These are phyloP conservation scores for Misgurnus anguillicaudatus DNA, from an alignment of 2,113 vertebrate genomes.

Conservation along the genomic window DNA sequence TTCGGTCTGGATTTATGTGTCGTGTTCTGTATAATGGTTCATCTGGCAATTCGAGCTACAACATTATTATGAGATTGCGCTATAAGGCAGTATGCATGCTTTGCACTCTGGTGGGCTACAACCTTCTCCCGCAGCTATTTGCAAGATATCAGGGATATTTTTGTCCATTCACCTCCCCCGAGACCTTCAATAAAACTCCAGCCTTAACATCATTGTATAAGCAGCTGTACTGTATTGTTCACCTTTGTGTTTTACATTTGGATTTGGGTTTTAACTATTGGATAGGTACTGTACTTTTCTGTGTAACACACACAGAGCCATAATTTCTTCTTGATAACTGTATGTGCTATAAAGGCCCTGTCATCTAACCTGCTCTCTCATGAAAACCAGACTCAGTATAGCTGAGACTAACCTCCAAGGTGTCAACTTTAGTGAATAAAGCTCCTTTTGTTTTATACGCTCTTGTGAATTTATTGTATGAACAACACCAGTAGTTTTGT, in stretches of 20 bases:
- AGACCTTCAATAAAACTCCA: constrained; percentile 73
- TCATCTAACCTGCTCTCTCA: constrained; percentile 61
- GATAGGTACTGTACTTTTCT: constrained; percentile 11
- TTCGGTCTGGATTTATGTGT: constrained; percentile 53
- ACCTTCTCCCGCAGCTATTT: constrained; percentile 70
- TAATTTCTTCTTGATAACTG: constrained; percentile 60
- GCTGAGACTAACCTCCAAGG: constrained; percentile 63
- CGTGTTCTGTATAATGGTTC: neutral
- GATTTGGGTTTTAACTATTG: constrained; percentile 51
- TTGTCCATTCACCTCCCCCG: constrained; percentile 65
- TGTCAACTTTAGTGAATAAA: constrained; percentile 77
- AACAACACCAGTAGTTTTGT: neutral
- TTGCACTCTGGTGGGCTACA: constrained; percentile 65
- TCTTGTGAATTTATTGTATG: constrained; percentile 47
- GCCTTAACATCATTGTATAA: constrained; percentile 76
- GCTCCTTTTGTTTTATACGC: constrained; percentile 69
- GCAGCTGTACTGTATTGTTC: constrained; percentile 55
- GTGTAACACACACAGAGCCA: constrained; percentile 36
- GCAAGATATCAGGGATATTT: constrained; percentile 79
- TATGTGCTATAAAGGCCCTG: constrained; percentile 61
- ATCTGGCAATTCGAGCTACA: neutral
- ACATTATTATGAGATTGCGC: neutral
- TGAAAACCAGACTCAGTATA: constrained; percentile 58
- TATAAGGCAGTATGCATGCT: constrained; percentile 71
- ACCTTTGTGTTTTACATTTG: constrained; percentile 47